Evolutionary conservation across 2,797 vertebrate species (phyloP).

Genomic region (Trematomus bernacchii): DNA sequence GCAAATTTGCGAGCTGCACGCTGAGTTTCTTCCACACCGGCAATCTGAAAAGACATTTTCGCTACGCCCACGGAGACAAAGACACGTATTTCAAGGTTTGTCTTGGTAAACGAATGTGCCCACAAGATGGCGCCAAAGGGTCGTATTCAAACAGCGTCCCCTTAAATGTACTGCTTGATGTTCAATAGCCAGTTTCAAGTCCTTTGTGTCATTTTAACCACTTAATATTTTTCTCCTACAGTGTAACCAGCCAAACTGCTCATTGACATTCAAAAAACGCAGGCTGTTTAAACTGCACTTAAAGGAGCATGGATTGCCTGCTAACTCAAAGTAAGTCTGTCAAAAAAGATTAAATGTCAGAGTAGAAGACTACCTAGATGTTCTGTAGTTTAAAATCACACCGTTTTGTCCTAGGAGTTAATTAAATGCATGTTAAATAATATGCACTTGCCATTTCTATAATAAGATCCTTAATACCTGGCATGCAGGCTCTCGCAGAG

Average conservation of each 20-base stretch:
- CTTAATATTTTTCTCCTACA: slow-evolving; percentile 31
- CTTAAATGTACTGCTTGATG: neutral
- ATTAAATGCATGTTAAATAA: neutral
- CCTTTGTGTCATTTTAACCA: neutral
- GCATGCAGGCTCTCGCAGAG: neutral
- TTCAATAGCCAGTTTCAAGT: neutral
- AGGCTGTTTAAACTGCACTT: slow-evolving; percentile 78
- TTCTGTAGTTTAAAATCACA: neutral
- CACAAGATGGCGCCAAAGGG: slow-evolving; percentile 60
- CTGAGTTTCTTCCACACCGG: slow-evolving; percentile 54
- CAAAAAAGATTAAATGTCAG: too few relatives aligned
- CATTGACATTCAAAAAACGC: slow-evolving; percentile 83
- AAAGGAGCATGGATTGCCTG: slow-evolving; percentile 62
- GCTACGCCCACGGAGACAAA: slow-evolving; percentile 71
- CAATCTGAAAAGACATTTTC: slow-evolving; percentile 76
- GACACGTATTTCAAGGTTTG: slow-evolving; percentile 80
- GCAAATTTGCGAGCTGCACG: slow-evolving; percentile 62
- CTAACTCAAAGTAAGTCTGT: slow-evolving; percentile 77
- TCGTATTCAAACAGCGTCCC: rapidly evolving
- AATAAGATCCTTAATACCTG: neutral
- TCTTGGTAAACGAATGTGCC: rapidly evolving
- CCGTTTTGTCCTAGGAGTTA: neutral
- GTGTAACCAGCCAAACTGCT: slow-evolving; percentile 81
- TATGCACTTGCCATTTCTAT: neutral
- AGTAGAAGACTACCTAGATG: neutral